phyloP scores from a whole-genome alignment of 2,797 vertebrate species.

The Sciurus vulgaris region DNA sequence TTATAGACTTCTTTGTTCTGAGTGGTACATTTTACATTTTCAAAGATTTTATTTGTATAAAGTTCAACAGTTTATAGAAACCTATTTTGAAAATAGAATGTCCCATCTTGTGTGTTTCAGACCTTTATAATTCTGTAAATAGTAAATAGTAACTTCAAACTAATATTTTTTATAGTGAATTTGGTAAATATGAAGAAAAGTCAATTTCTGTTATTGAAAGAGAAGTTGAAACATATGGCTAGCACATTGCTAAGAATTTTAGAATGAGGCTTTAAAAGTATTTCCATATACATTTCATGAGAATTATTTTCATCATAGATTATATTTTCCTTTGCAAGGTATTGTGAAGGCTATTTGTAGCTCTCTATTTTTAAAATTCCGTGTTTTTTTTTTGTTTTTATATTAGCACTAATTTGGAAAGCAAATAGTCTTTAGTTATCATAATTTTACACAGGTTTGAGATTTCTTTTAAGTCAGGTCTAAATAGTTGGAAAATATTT shows the following conservation, averaged over 20 bases:
- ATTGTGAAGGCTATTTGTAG: slow-evolving; percentile 30
- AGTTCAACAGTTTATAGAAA: too few relatives aligned
- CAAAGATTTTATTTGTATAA: slow-evolving; percentile 55
- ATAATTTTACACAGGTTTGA: slow-evolving; percentile 47
- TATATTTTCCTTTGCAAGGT: slow-evolving; percentile 59
- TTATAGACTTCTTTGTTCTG: slow-evolving; percentile 2
- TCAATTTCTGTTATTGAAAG: slow-evolving; percentile 43
- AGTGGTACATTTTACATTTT: slow-evolving; percentile 25
- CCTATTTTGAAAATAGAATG: too few relatives aligned
- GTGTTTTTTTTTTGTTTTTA: slow-evolving; percentile 65
- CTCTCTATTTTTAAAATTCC: slow-evolving; percentile 51
- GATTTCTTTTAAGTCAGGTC: too few relatives aligned
- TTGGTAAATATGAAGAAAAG: slow-evolving; percentile 47
- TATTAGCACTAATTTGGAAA: slow-evolving; percentile 40
- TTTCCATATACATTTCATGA: too few relatives aligned
- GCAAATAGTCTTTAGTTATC: background rate
- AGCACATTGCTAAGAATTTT: slow-evolving; percentile 50
- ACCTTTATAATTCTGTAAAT: slow-evolving; percentile 57
- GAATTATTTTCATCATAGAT: too few relatives aligned
- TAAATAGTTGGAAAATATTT: slow-evolving; percentile 8
- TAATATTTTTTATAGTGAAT: background rate
- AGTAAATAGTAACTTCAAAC: slow-evolving; percentile 57
- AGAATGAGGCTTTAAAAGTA: too few relatives aligned
- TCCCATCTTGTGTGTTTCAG: slow-evolving; percentile 14
- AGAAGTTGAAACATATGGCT: background rate